These are phyloP conservation scores for Ornithoptera alexandrae DNA, from an alignment of 2,888 invertebrate species.

Conservation along the genomic window DNA sequence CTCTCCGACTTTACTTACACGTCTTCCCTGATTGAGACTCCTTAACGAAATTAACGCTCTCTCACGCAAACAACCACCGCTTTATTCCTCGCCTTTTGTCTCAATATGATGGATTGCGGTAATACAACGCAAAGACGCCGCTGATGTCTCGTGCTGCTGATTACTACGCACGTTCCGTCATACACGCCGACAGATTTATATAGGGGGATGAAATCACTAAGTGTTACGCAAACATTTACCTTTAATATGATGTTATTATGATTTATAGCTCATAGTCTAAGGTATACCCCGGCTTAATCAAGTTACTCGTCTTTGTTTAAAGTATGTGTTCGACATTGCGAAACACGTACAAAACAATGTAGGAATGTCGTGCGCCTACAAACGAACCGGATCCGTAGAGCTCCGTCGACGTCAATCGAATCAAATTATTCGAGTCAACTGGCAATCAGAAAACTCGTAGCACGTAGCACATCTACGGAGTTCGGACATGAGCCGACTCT, in stretches of 20 bases:
- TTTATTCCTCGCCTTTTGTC: constrained; percentile 73
- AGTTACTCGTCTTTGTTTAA: constrained; percentile 16
- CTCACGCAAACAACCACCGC: constrained; percentile 70
- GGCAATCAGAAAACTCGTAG: constrained; percentile 53
- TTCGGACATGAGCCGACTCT: constrained; percentile 30
- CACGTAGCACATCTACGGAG: constrained; percentile 50
- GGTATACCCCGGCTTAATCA: constrained; percentile 11
- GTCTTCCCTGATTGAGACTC: constrained; percentile 75
- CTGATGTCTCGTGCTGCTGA: constrained; percentile 69
- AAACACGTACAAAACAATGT: constrained; percentile 29
- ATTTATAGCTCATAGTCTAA: constrained; percentile 50
- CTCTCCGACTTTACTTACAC: constrained; percentile 66
- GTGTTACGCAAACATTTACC: constrained; percentile 59
- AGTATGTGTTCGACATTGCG: constrained; percentile 28
- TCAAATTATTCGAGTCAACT: constrained; percentile 53
- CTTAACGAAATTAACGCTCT: constrained; percentile 77
- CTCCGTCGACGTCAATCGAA: constrained; percentile 50
- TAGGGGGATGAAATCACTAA: constrained; percentile 43
- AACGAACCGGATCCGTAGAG: constrained; percentile 49
- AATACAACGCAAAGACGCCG: constrained; percentile 65
- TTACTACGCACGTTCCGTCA: constrained; percentile 66
- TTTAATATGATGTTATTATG: constrained; percentile 64
- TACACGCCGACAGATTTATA: constrained; percentile 45
- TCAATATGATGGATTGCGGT: constrained; percentile 77
- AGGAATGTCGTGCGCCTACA: constrained; percentile 37